Evolutionary conservation across 2,797 vertebrate species (phyloP).

Genomic region (Alfaro cultratus): DNA sequence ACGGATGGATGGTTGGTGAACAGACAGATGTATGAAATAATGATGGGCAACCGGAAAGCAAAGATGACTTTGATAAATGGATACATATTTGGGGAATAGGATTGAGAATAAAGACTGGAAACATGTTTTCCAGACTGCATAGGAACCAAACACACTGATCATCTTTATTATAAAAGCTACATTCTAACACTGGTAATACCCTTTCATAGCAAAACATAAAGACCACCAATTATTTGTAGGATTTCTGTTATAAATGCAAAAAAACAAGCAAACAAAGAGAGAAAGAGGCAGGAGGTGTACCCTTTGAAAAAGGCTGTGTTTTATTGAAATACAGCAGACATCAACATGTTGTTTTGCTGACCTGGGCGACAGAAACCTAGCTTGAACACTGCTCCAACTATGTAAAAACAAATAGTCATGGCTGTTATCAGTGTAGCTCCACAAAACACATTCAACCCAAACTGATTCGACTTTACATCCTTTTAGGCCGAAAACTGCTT

Average conservation of each 20-base stretch:
- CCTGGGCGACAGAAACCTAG: constrained; percentile 73
- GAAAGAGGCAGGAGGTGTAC: constrained; percentile 26
- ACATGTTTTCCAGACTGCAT: background rate
- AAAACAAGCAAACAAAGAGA: constrained; percentile 11
- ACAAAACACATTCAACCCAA: constrained; percentile 15
- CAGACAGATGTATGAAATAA: background rate
- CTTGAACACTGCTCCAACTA: constrained; percentile 40
- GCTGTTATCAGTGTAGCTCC: constrained; percentile 36
- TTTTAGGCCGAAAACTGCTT: background rate
- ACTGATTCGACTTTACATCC: constrained; percentile 10
- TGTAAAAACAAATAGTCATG: constrained; percentile 40
- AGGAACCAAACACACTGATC: background rate
- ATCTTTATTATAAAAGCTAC: background rate
- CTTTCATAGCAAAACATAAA: background rate
- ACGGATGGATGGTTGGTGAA: background rate
- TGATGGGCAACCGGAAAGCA: background rate
- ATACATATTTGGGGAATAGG: background rate
- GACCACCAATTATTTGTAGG: background rate
- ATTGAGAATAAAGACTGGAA: background rate
- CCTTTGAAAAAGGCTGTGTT: constrained; percentile 78
- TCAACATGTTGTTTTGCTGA: constrained; percentile 87
- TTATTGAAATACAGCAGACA: constrained; percentile 89
- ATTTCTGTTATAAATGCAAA: background rate
- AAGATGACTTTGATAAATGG: background rate
- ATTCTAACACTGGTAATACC: background rate